These are phyloP conservation scores for Neotoma lepida DNA, from an alignment of 2,113 vertebrate genomes.

Conservation along the genomic window DNA sequence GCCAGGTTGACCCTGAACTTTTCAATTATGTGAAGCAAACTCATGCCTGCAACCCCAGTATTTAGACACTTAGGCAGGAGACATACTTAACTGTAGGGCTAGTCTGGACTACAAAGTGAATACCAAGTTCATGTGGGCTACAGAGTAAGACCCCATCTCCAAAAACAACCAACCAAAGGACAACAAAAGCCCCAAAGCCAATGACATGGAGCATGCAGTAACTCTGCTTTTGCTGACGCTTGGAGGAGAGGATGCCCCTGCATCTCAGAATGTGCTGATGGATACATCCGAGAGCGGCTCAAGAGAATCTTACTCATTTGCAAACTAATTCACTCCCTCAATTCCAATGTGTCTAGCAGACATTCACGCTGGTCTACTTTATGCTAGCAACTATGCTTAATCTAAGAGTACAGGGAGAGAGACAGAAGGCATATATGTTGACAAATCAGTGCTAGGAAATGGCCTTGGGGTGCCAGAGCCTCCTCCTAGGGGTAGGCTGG, in stretches of 20 bases:
- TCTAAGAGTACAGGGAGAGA: neutral
- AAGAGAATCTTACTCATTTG: neutral
- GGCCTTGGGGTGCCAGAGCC: neutral
- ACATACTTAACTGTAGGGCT: neutral
- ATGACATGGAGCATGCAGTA: neutral
- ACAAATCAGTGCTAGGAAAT: neutral
- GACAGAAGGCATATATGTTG: neutral
- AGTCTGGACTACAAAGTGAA: neutral
- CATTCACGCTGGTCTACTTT: neutral
- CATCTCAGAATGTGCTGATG: neutral
- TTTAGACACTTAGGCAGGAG: neutral
- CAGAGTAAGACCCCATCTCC: neutral
- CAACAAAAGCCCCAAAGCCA: neutral
- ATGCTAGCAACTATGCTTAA: neutral
- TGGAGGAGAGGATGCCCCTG: neutral
- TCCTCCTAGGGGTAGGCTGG: neutral
- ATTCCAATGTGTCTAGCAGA: neutral
- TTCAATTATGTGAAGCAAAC: neutral
- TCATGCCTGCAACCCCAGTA: neutral
- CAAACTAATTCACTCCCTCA: neutral
- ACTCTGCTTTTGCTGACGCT: neutral
- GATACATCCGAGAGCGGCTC: neutral
- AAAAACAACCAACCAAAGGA: neutral
- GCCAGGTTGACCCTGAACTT: neutral
- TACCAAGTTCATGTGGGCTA: neutral